A percentile compares a stretch with the other conserved stretches of the same genome.
Evolutionary conservation across 2,797 vertebrate genomes (phyloP).

Genomic region (Champsocephalus esox): DNA sequence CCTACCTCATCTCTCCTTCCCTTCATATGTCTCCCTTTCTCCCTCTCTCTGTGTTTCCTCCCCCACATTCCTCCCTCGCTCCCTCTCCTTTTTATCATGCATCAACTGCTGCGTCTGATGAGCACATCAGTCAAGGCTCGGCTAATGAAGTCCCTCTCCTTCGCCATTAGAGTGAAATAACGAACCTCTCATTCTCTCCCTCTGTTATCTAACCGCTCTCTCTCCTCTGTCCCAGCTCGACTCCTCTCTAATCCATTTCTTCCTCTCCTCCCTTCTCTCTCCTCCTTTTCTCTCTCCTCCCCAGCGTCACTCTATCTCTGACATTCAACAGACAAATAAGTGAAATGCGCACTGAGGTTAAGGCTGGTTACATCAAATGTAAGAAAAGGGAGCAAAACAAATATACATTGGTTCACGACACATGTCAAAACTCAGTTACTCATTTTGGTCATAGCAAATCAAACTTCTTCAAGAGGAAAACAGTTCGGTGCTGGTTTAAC

Average conservation of each 20-base stretch:
- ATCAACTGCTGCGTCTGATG: slow-evolving; percentile 72
- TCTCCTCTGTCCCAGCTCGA: slow-evolving; percentile 39
- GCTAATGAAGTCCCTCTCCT: slow-evolving; percentile 83
- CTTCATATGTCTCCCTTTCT: slow-evolving; percentile 36
- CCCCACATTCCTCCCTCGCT: slow-evolving; percentile 49
- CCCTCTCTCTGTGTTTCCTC: slow-evolving; percentile 39
- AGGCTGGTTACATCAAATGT: not conserved
- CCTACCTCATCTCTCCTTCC: slow-evolving; percentile 36
- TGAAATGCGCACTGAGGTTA: slow-evolving; percentile 5
- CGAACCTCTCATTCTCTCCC: slow-evolving; percentile 56
- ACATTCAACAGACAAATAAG: slow-evolving; percentile 9
- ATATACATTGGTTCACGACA: not conserved
- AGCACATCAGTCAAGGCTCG: slow-evolving; percentile 79
- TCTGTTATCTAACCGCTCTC: slow-evolving; percentile 16
- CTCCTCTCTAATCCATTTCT: slow-evolving; percentile 39
- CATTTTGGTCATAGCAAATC: not conserved
- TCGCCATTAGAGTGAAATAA: slow-evolving; percentile 78
- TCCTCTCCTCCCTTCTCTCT: slow-evolving; percentile 4
- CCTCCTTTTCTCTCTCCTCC: not conserved
- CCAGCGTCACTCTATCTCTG: not conserved
- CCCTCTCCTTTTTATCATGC: slow-evolving; percentile 65
- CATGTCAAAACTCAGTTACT: too few species aligned
- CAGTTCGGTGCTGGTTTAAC: not conserved
- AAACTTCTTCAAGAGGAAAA: not conserved
- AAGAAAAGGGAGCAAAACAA: not conserved